Base-by-base conservation (phyloP, 2,113 vertebrate species). In the Archocentrus centrarchus region DNA sequence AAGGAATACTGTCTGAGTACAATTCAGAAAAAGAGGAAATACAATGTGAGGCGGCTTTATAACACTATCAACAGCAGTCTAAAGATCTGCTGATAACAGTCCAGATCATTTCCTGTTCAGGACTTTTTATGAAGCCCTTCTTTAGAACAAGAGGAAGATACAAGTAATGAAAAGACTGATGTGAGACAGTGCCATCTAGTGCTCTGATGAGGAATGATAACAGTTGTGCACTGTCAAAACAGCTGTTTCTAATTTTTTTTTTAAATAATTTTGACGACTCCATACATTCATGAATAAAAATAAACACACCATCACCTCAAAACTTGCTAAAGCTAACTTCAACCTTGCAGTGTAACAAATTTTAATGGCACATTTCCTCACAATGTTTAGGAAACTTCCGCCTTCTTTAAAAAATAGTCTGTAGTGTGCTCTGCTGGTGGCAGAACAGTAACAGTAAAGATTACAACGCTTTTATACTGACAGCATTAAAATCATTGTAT, bases 51-150 rank as follows among this genome's bases (percentile, higher is more conserved):
- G 47, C 8, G n/a, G 57, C 7, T 60, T 83, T 32, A 59, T 53
- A 27, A 7, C 3, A 0, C 0, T 73, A 2, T 64, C 6, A 41
- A 0, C 3, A 64, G 0, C 27, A 18, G 18, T 77, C 17, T 57
- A 0, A 0, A 11, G 22, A 18, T 0, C 39, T 58, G 17, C 22
- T 13, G 18, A 60, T 22, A 61, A 2, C 0, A 44, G 11, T 27
- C 63, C 17, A 47, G 50, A 14, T 10, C 24, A 30, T 37, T n/a
- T 59, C 15, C 7, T 47, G 41, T 30, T 9, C n/a, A 24, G 2
- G 30, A 17, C 14, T 0, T 70, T 70, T 15, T 41, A 22, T 0
- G 0, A 2, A 30, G 15, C 22, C 39, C 22, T 35, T 68, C 27
- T 39, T 63, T 17, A 24, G n/a, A 60, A 20, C 1, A 50, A 17